Percentiles rank a stretch among this genome's conserved stretches.
phyloP scores from a whole-genome alignment of 1,140 invertebrate genomes.

The Drosophila equinoxialis region DNA sequence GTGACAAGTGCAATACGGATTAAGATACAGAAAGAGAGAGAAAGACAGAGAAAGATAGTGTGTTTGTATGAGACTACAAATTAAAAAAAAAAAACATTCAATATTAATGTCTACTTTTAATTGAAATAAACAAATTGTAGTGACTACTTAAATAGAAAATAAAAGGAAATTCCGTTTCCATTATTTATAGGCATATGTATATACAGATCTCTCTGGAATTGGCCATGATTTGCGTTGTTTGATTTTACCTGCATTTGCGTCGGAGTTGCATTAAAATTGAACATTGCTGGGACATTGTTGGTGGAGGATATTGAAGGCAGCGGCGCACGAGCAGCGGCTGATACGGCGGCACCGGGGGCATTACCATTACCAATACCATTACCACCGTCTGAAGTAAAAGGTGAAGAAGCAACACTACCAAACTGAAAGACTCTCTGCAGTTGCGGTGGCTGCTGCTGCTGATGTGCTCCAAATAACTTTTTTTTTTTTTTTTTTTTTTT shows the following conservation, averaged over 20 bases:
- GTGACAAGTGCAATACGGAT: not conserved
- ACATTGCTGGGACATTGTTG: constrained; percentile 34
- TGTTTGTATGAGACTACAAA: too few species aligned
- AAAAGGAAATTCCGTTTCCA: not conserved
- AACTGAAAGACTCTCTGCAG: constrained; percentile 57
- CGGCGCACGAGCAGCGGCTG: constrained; percentile 8
- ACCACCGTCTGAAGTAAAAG: too few species aligned
- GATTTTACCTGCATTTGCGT: constrained; percentile 65
- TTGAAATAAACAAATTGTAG: not conserved
- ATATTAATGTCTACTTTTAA: not conserved
- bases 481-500: not conserved
- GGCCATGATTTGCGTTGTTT: constrained; percentile 19
- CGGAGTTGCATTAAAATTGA: constrained; percentile 46
- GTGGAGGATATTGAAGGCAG: constrained; percentile 9
- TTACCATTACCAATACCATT: too few species aligned
- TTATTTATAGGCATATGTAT: not conserved
- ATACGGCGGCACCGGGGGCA: not conserved
- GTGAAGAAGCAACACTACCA: constrained; percentile 23
- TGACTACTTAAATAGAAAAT: not conserved
- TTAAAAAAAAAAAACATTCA: not conserved
- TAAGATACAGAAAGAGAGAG: not conserved
- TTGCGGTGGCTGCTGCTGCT: constrained; percentile 12
- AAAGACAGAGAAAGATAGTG: not conserved
- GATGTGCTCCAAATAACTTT: constrained; percentile 21
- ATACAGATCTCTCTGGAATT: constrained; percentile 9